Evolutionary conservation across 2,888 invertebrate species (phyloP).

Genomic region (Hirtodrosophila confusa): DNA sequence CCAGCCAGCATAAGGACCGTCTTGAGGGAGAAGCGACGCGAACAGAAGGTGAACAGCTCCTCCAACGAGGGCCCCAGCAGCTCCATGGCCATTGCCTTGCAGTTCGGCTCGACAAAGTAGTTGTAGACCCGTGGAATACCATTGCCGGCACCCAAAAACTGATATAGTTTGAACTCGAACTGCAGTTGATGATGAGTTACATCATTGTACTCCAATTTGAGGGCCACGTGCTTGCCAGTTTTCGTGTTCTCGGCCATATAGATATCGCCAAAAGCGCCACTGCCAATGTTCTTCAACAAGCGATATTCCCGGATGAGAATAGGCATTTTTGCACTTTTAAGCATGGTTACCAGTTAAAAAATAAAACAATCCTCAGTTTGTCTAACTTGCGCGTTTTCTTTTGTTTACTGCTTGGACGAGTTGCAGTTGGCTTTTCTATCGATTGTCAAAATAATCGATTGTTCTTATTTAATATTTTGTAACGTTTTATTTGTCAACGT

Average conservation of each 20-base stretch:
- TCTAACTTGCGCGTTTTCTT: no score
- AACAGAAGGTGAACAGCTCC: constrained; percentile 36
- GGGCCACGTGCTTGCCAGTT: constrained; percentile 28
- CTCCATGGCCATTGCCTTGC: constrained; percentile 47
- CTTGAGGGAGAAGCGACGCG: constrained; percentile 44
- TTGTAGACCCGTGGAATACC: constrained; percentile 35
- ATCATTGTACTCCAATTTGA: constrained; percentile 27
- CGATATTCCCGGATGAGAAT: constrained; percentile 5
- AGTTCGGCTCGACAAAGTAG: accelerated
- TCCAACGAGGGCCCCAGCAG: constrained; percentile 54
- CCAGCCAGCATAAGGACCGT: constrained; percentile 52
- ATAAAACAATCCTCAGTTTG: no score
- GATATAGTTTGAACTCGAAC: constrained; percentile 30
- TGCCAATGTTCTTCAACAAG: constrained; percentile 15
- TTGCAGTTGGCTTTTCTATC: no score
- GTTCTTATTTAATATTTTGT: background rate
- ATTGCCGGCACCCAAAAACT: accelerated
- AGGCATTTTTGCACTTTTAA: background rate
- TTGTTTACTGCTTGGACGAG: no score
- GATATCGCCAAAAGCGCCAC: constrained; percentile 46
- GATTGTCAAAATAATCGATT: constrained; percentile 2
- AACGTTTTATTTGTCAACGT: background rate
- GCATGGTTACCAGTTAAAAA: background rate
- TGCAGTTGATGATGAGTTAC: background rate
- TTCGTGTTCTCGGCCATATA: constrained; percentile 9